Percentiles rank a stretch among this genome's conserved stretches.
These are phyloP conservation scores for Capromys pilorides DNA, from an alignment of 2,797 vertebrate genomes.

Conservation along the genomic window DNA sequence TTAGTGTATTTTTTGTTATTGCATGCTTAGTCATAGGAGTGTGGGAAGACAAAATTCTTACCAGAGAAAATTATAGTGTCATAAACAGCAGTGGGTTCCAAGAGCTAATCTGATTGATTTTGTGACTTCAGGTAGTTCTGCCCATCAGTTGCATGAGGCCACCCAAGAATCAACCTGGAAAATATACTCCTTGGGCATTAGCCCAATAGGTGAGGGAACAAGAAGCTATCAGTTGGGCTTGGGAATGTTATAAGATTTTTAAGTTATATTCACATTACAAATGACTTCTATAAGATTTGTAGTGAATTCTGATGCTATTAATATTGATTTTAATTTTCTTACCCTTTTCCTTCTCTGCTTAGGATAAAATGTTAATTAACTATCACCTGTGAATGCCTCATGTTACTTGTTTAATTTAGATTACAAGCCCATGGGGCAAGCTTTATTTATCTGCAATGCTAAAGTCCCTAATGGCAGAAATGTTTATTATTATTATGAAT, in stretches of 20 bases:
- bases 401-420: conserved; percentile 76
- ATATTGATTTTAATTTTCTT: conserved; percentile 80
- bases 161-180: background rate
- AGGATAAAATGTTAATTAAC: conserved; percentile 77
- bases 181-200: background rate
- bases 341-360: conserved; percentile 66
- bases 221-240: background rate
- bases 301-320: conserved; percentile 71
- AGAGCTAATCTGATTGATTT: background rate
- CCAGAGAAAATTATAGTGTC: background rate
- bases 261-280: conserved; percentile 49
- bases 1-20: background rate
- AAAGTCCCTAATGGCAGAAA: conserved; percentile 37
- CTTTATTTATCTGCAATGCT: conserved; percentile 17
- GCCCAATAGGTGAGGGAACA: background rate
- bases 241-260: background rate
- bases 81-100: background rate
- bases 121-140: background rate
- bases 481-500: conserved; percentile 60
- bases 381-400: conserved; percentile 66
- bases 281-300: conserved; percentile 41
- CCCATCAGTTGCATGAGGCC: background rate
- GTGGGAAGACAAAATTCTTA: background rate
- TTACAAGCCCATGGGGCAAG: conserved; percentile 55
- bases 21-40: conserved; percentile 1